Base-by-base conservation (phyloP, 2,888 invertebrate genomes). In the Linyphia triangularis region DNA sequence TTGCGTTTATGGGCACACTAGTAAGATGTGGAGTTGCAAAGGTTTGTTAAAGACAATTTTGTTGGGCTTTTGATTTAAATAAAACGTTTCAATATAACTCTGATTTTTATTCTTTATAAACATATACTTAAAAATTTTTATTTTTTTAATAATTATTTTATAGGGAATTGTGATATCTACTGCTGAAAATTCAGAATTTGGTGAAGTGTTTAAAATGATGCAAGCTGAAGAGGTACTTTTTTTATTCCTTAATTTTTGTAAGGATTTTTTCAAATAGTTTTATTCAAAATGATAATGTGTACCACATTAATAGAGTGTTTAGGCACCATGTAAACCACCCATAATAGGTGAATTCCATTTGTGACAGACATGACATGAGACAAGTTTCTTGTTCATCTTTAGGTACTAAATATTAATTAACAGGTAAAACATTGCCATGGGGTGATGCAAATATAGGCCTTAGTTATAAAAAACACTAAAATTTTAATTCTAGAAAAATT, bases 121-220 rank as follows among this genome's bases (percentile, higher is more conserved):
- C 6, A 24, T 24, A 59, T 59, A 22, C 22, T n/a, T 57, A 19
- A 9, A 61, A 61, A 4, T 7, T 61, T 61, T 24, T 61, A 61
- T 61, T 61, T 61, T 61, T 61, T n/a, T 19, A 19, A 61, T 61
- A 16, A 10, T 24, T 22, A 4, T 37, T 61, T 37, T 92, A 16
- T 92, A 97, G 96, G 99, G 99, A 61, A 96, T 99, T 90, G 99
- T 99, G 3, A 97, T 99, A 7, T 97, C 97, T 92, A 99, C 98
- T 0, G 99, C 98, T 0, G 97, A 97, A 91, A 96, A 97, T 89
- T 99, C 99, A 59, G 98, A 99, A 92, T 99, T 99, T 94, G 99
- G 99, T 1, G 97, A 99, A 93, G 97, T 99, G 70, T 99, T 99
- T 94, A 96, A 97, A 91, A 98, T 99, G 98, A 99, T 99, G 99